Conservation (phyloP, 2,888 invertebrate genomes). For the Ichneumoninae sp. region DNA sequence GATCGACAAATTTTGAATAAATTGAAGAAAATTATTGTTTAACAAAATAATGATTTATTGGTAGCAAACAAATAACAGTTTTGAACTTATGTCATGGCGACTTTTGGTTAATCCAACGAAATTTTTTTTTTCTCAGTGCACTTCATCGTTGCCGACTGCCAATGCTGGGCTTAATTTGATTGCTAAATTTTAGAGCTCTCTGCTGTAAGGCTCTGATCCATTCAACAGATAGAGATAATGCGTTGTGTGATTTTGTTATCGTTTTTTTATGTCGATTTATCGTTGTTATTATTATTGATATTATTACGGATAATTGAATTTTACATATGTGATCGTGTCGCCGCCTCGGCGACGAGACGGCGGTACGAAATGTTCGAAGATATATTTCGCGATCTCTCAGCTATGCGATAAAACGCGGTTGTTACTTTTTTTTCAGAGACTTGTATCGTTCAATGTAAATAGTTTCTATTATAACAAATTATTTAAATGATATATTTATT, state of each 20-base stretch:
- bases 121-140: too few relatives aligned
- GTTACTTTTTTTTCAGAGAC: slow-evolving; percentile 29
- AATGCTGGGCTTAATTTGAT: slow-evolving; percentile 6
- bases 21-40: too few relatives aligned
- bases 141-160: not conserved
- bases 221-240: slow-evolving; percentile 39
- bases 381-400: slow-evolving; percentile 7
- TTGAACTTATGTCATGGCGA: too few relatives aligned
- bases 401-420: slow-evolving; percentile 2
- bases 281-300: not conserved
- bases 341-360: not conserved
- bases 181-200: not conserved
- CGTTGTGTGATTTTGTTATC: slow-evolving; percentile 69
- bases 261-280: slow-evolving; percentile 65
- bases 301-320: slow-evolving; percentile 10
- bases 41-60: too few relatives aligned
- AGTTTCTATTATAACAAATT: slow-evolving; percentile 72
- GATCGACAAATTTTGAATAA: too few relatives aligned
- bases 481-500: slow-evolving; percentile 78
- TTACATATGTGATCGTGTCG: not conserved
- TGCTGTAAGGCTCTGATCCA: slow-evolving; percentile 24
- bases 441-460: slow-evolving; percentile 76
- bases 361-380: not conserved
- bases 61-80: too few relatives aligned
- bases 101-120: too few relatives aligned